Evolutionary conservation across 2,888 invertebrate genomes (phyloP).

Genomic region (Pandemis heparana): DNA sequence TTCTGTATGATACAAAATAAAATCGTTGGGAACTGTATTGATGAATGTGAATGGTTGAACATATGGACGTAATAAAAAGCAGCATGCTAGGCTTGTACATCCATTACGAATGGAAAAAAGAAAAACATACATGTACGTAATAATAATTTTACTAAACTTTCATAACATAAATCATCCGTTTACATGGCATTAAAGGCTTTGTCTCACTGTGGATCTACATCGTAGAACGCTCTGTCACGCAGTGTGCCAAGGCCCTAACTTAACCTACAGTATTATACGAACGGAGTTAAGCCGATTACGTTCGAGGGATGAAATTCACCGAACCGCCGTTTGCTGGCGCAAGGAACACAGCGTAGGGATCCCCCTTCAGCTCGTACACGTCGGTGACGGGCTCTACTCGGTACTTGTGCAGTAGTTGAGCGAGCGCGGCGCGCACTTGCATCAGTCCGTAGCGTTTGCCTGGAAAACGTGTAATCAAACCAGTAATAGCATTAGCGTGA

Average conservation of each 20-base stretch:
- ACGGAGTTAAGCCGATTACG: conserved; percentile 2
- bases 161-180: no score
- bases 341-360: conserved; percentile 63
- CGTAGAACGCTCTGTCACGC: neutral
- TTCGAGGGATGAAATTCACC: conserved; percentile 62
- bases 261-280: neutral
- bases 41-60: no score
- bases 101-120: neutral
- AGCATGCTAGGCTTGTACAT: no score
- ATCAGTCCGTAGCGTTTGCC: conserved; percentile 74
- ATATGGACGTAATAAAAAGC: no score
- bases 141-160: neutral
- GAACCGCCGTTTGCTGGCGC: conserved; percentile 59
- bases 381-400: conserved; percentile 55
- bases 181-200: no score
- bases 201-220: no score
- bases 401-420: conserved; percentile 64
- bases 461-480: conserved; percentile 47
- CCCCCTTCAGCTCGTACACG: conserved; percentile 54
- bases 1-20: no score
- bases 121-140: neutral
- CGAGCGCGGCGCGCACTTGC: conserved; percentile 69
- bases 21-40: no score
- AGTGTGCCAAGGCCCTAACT: neutral
- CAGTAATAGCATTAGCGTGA: neutral